Percentiles rank a stretch among this genome's conserved stretches.
phyloP scores from a whole-genome alignment of 2,888 invertebrate species.

The Lottia scabra region DNA sequence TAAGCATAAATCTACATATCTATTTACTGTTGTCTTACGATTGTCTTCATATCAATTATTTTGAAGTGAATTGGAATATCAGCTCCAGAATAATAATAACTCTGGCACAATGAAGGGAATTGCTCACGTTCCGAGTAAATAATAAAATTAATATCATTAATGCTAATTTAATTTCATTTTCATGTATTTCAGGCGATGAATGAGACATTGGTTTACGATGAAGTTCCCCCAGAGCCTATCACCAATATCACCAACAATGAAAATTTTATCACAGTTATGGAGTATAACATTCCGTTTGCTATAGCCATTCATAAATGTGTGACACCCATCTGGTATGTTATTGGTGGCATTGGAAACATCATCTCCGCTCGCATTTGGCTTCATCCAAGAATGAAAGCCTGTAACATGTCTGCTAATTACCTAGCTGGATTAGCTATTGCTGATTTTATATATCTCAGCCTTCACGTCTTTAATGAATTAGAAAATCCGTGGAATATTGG shows the following conservation, averaged over 20 bases:
- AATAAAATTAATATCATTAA: too few species aligned
- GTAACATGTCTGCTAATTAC: slow-evolving; percentile 62
- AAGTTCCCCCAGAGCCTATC: not conserved
- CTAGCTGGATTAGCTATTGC: slow-evolving; percentile 57
- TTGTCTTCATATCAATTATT: too few species aligned
- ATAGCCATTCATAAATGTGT: slow-evolving; percentile 53
- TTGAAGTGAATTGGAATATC: too few species aligned
- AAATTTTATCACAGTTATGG: slow-evolving; percentile 9
- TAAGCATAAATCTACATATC: too few species aligned
- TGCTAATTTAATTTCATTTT: not conserved
- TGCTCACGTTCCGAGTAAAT: too few species aligned
- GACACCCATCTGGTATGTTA: slow-evolving; percentile 57
- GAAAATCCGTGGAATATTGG: slow-evolving; percentile 55
- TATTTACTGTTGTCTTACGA: too few species aligned
- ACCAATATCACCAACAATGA: slow-evolving; percentile 8
- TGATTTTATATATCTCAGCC: slow-evolving; percentile 52
- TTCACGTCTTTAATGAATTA: slow-evolving; percentile 59
- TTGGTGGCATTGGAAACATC: slow-evolving; percentile 61
- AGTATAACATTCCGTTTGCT: slow-evolving; percentile 41
- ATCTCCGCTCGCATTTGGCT: slow-evolving; percentile 59
- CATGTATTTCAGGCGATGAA: slow-evolving; percentile 10
- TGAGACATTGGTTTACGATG: not conserved
- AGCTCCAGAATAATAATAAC: too few species aligned
- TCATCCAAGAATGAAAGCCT: slow-evolving; percentile 46
- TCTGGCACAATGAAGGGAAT: too few species aligned